Base-by-base conservation (phyloP, 2,888 invertebrate genomes). In the Petrophora chlorosata region DNA sequence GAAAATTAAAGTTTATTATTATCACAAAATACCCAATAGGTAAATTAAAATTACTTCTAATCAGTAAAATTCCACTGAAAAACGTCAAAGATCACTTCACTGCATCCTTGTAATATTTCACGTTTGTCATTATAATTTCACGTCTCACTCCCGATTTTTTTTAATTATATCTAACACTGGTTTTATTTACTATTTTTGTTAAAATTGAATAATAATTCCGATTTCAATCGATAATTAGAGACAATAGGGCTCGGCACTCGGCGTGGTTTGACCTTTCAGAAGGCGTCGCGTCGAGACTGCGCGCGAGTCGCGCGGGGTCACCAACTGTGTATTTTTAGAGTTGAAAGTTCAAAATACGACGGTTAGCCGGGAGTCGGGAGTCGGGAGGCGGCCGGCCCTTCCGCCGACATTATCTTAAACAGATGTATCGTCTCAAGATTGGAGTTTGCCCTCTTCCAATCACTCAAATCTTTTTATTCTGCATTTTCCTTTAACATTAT, bases 311-410 rank as follows among this genome's bases (percentile, higher is more conserved):
- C 71, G 79, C 85, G 88, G 89, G 90, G 90, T 90, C 90, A 90
- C 79, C 76, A 75, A 69, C 69, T 73, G 76, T 79, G 81, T 91
- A 91, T 91, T 91, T 91, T 90, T 91, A 91, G 90, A 90, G 90
- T 91, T 91, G 88, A 90, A 90, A 91, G 90, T 91, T 91, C 90
- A 90, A 86, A 90, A 88, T 88, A 85, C 87, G 80, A 73, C 79
- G 79, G 80, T 78, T 82, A 63, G 63, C 62, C 76, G 73, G 76
- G 74, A 66, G 68, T 67, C 64, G 70, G 45, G 44, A 36, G 39
- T 17, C 40, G 42, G 42, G 46, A 51, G 45, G 38, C 28, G 34
- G 14, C 16, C 44, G 19, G 39, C 50, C 54, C 56, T 56, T 59
- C 49, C 54, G 46, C 12, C 16, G 35, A 33, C 36, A 38, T 43